Base-by-base conservation (phyloP, 1,140 invertebrate genomes). In the Brachionus angularis region DNA sequence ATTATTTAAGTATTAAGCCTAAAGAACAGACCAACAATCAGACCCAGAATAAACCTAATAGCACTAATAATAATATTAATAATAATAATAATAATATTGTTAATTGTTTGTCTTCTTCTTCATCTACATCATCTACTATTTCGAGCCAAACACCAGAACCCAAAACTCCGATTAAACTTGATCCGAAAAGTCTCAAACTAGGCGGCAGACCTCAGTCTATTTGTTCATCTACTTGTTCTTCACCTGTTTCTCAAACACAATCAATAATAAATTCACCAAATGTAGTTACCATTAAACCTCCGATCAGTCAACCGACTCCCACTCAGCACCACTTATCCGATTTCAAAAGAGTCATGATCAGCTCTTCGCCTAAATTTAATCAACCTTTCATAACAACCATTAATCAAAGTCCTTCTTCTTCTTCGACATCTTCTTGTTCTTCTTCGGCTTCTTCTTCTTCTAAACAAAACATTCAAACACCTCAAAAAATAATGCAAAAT, bases 101-200 rank as follows among this genome's bases (percentile, higher is more conserved):
- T 31, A 50, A 67, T 14, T 67, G 62, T 31, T 47, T 67, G 47
- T 67, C 62, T 10, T 67, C 62, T 3, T 67, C 62, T 10, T 67
- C 62, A 21, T 67, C 62, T 2, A 18, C 62, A 8, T 67, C 62
- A 21, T 67, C 62, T 10, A 50, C 62, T 29, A 47, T 27, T 34
- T 47, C 42, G 3, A 67, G 33, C 36, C 33, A 50, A 18, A 27
- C 39, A 8, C 18, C 36, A 14, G 62, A 67, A 27, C 31, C 33
- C 42, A 67, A 67, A 23, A 50, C 62, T 23, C 42, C 42, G 39
- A 27, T 47, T 29, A 67, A 67, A 67, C 23, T 67, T 47, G 62
- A 67, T 47, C 62, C 62, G 0, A 67, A 67, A 49, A 67, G 47
- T 46, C 29, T 67, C 12, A 67, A 67, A 67, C 62, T 67, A 1